Evolutionary conservation across 1,140 invertebrate species (phyloP).

Genomic region (Trinorchestia longiramus): DNA sequence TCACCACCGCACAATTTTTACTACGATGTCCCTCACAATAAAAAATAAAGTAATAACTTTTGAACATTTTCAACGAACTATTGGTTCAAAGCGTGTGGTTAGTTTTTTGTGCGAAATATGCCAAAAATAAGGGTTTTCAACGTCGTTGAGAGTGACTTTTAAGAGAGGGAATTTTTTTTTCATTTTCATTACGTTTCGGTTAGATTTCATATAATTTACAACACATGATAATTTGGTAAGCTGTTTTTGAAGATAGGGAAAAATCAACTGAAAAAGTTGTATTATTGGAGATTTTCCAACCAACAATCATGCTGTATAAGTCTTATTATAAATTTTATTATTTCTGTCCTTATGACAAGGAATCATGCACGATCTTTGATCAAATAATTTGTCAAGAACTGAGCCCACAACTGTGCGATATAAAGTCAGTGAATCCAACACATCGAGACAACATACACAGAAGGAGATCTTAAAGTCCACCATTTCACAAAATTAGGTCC

Average conservation of each 20-base stretch:
- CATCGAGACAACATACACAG: not conserved
- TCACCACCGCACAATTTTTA: not conserved
- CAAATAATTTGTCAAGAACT: not conserved
- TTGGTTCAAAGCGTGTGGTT: too few relatives aligned
- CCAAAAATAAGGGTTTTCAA: not conserved
- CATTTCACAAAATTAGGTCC: not conserved
- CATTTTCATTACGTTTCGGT: too few relatives aligned
- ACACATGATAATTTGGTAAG: too few relatives aligned
- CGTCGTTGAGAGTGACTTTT: not conserved
- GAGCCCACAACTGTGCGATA: not conserved
- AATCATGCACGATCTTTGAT: not conserved
- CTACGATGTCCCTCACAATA: not conserved
- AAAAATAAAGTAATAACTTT: not conserved
- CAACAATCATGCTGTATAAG: too few relatives aligned
- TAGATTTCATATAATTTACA: too few relatives aligned
- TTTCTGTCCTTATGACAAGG: too few relatives aligned
- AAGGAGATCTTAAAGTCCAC: not conserved
- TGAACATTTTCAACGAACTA: not conserved
- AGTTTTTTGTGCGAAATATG: too few relatives aligned
- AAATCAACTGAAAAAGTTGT: too few relatives aligned
- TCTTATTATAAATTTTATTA: too few relatives aligned
- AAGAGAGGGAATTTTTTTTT: not conserved
- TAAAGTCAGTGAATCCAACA: not conserved
- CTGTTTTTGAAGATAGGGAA: too few relatives aligned
- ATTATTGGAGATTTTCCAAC: too few relatives aligned